Evolutionary conservation across 2,113 vertebrate genomes (phyloP).

Genomic region (Taxidea taxus): DNA sequence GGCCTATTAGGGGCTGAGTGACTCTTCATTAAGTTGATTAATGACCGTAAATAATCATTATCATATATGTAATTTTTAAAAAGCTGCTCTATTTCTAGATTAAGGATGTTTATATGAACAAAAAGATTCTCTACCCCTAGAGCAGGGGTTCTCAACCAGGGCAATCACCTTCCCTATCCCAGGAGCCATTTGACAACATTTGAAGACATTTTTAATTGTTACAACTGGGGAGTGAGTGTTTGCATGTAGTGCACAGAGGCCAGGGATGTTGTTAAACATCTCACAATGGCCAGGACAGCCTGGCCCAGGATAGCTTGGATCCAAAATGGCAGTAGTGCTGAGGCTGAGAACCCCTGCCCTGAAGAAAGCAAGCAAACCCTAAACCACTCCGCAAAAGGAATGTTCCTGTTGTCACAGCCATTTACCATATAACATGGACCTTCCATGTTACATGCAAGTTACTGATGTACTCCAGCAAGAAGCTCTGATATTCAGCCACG

Average conservation of each 20-base stretch:
- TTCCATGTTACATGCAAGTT: background rate
- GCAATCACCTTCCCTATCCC: rapidly evolving
- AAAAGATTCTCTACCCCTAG: background rate
- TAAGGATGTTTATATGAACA: background rate
- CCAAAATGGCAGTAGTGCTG: background rate
- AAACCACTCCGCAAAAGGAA: background rate
- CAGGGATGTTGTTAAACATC: background rate
- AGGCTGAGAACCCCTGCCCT: background rate
- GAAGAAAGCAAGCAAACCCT: background rate
- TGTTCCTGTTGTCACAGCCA: background rate
- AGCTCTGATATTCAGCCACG: background rate
- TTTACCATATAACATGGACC: background rate
- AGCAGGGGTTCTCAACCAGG: background rate
- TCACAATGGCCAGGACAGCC: background rate
- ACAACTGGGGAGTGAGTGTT: background rate
- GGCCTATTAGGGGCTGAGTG: background rate
- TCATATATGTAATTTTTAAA: background rate
- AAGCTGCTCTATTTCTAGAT: background rate
- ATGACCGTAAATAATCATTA: background rate
- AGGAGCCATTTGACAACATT: background rate
- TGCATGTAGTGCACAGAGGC: background rate
- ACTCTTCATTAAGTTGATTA: background rate
- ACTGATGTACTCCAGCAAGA: background rate
- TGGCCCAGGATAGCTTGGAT: background rate
- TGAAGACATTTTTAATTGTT: background rate